These are phyloP conservation scores for Leptinotarsa defecta DNA, from an alignment of 1,140 invertebrate species.

Conservation along the genomic window DNA sequence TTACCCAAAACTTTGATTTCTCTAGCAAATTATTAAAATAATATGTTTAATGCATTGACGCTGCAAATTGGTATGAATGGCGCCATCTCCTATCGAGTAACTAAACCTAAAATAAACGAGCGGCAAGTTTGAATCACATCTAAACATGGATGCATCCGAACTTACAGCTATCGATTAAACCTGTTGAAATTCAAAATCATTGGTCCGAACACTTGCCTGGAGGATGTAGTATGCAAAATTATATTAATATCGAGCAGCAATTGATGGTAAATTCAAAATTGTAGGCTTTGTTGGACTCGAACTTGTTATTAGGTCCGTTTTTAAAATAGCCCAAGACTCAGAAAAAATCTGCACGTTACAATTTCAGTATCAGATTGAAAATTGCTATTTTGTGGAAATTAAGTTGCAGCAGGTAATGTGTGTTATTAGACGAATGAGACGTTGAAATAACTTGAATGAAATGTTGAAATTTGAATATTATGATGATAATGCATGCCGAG, in stretches of 20 bases:
- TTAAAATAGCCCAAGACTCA: constrained; percentile 35
- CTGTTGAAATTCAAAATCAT: constrained; percentile 41
- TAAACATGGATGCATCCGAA: background rate
- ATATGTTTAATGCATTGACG: too few species aligned
- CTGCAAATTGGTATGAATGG: background rate
- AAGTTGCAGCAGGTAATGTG: constrained; percentile 52
- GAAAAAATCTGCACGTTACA: constrained; percentile 47
- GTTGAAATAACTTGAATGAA: constrained; percentile 41
- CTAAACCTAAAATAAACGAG: constrained; percentile 5
- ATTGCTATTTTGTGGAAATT: constrained; percentile 55
- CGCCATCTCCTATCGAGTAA: constrained; percentile 30
- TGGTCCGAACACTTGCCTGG: constrained; percentile 37
- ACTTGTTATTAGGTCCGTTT: constrained; percentile 48
- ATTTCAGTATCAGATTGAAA: constrained; percentile 55
- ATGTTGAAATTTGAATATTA: constrained; percentile 40
- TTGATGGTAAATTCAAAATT: constrained; percentile 56
- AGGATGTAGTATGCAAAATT: constrained; percentile 52
- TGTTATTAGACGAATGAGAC: constrained; percentile 50
- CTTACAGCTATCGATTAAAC: background rate
- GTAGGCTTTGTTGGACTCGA: constrained; percentile 42
- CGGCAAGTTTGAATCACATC: constrained; percentile 6
- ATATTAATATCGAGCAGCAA: constrained; percentile 54
- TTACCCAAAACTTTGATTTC: too few species aligned
- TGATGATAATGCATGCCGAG: constrained; percentile 19
- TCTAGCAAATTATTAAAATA: too few species aligned